Conservation (phyloP, 2,888 invertebrate genomes). For the Synergus japonicus region DNA sequence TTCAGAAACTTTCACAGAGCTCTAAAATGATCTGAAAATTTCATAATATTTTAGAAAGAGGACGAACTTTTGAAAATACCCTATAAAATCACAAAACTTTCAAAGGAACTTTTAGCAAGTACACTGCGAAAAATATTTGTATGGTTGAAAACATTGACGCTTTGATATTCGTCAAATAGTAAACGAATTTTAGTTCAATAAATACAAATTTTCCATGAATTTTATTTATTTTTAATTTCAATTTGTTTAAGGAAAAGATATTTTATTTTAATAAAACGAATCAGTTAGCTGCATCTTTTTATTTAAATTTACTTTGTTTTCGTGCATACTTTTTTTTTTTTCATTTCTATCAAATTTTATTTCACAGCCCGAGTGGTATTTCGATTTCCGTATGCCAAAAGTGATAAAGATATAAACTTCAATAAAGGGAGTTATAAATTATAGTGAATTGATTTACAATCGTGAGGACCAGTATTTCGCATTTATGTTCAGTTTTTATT, state of each 20-base stretch:
- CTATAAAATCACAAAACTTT: neutral
- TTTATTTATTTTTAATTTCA: neutral
- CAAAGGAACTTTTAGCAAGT: neutral
- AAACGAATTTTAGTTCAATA: neutral
- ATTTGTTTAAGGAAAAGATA: neutral
- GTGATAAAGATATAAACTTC: slow-evolving; percentile 21
- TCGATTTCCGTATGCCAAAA: slow-evolving; percentile 21
- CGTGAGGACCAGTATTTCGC: neutral
- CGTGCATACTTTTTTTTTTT: neutral
- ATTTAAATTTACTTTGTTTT: slow-evolving; percentile 1
- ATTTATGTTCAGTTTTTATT: neutral
- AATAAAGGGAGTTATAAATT: slow-evolving; percentile 25
- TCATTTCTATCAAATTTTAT: slow-evolving; percentile 24
- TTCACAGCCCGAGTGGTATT: neutral
- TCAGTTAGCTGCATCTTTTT: neutral
- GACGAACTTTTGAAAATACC: neutral
- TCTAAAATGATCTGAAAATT: neutral
- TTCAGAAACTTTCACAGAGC: neutral
- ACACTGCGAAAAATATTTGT: neutral
- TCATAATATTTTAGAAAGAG: neutral
- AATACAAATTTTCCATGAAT: neutral
- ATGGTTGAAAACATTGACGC: neutral
- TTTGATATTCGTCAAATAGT: neutral
- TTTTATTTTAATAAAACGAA: neutral
- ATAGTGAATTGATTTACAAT: neutral